Conservation (phyloP, 2,113 vertebrate genomes). For the Thalassoma bifasciatum region DNA sequence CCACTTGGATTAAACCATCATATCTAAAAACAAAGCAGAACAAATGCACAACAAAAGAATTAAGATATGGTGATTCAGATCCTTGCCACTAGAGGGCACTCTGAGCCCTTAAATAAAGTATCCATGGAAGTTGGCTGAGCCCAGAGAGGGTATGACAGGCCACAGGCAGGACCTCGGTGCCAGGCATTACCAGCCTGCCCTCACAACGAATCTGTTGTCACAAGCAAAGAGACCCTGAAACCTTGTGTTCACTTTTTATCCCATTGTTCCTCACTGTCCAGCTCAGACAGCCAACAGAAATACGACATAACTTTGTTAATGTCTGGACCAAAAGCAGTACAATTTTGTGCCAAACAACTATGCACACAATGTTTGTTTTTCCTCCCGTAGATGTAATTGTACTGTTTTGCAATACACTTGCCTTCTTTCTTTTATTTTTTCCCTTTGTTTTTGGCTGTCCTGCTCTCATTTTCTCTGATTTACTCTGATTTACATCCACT, state of each 20-base stretch:
- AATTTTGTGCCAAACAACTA: neutral
- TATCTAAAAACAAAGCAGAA: neutral
- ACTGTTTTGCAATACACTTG: neutral
- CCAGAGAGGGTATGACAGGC: constrained; percentile 6
- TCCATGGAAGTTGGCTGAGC: neutral
- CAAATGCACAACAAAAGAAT: neutral
- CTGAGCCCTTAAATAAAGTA: constrained; percentile 15
- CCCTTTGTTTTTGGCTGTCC: neutral
- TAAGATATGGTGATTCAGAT: neutral
- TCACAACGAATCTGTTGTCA: constrained; percentile 73
- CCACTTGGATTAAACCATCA: neutral
- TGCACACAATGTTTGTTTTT: neutral
- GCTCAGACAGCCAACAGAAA: constrained; percentile 16
- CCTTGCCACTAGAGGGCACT: constrained; percentile 58
- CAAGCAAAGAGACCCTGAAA: constrained; percentile 19
- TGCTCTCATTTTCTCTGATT: neutral
- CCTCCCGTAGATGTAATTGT: neutral
- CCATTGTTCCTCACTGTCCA: constrained; percentile 6
- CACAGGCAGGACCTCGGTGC: constrained; percentile 57
- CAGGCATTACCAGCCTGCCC: constrained; percentile 71
- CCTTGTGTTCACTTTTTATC: constrained; percentile 13
- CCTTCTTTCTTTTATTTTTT: neutral
- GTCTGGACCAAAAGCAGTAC: constrained; percentile 9
- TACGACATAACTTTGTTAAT: constrained; percentile 1
- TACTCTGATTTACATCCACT: neutral